Base-by-base conservation (phyloP, 2,888 invertebrate genomes). In the Molorchus minor region DNA sequence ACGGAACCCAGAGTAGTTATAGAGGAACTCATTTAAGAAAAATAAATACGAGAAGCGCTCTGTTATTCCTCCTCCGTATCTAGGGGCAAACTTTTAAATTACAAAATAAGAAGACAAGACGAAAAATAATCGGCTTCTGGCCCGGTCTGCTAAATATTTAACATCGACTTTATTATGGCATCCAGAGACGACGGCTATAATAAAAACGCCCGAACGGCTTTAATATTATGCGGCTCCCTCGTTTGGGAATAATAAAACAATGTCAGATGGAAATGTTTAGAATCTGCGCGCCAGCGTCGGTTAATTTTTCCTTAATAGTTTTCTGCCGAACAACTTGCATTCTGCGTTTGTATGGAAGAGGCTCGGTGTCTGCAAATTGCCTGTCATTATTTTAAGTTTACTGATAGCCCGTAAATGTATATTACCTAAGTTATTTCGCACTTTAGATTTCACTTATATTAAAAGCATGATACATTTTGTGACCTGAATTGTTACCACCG, bases 81-180 rank as follows among this genome's bases (percentile, higher is more conserved):
- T 71, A 65, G 71, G 67, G 73, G 75, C 73, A 65, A 77, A 77
- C 74, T 77, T 77, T 77, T 75, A 75, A 77, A 77, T 76, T 75
- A 75, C 74, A 71, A 75, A 75, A 75, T 74, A 76, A 75, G 72
- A 75, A 66, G 66, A 71, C 58, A 58, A 63, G 44, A 63, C 65
- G 58, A 69, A 69, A 64, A 71, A 73, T 71, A 75, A 74, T 72
- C 70, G 68, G 69, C 70, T 68, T 58, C 68, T 65, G 70, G 68
- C 70, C 72, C 67, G 54, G 69, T 68, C 73, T 69, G 73, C 70
- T 76, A 75, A 76, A 75, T 75, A 75, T 75, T 75, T 75, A 75
- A 75, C 74, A 70, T 73, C 71, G 73, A 71, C 74, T 77, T 75
- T 76, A 76, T 75, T 75, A 76, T 68, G 64, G 69, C 69, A 64